Evolutionary conservation across 1,140 invertebrate genomes (phyloP).

Genomic region (Dendroctonus ponderosae): DNA sequence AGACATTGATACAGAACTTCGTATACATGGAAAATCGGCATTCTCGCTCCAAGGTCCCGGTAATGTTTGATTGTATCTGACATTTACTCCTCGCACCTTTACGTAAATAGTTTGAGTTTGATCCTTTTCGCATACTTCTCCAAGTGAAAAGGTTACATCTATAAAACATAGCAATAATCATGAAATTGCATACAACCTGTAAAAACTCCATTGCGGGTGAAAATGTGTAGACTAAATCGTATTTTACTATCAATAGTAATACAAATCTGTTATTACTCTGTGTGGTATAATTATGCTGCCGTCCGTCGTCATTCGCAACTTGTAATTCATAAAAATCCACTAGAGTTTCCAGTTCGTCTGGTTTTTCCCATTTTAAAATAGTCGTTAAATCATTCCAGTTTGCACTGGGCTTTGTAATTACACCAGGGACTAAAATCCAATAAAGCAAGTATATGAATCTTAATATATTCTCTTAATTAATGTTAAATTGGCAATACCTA

Average conservation of each 20-base stretch:
- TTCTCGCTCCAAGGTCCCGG: slow-evolving; percentile 54
- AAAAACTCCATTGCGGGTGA: no score
- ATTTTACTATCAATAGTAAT: no score
- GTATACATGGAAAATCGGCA: slow-evolving; percentile 32
- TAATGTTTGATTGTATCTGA: slow-evolving; percentile 37
- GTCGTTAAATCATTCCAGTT: slow-evolving; percentile 49
- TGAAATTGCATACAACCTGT: background rate
- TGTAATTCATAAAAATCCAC: slow-evolving; percentile 60
- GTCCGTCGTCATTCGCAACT: slow-evolving; percentile 45
- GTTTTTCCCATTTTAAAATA: slow-evolving; percentile 60
- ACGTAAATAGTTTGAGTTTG: slow-evolving; percentile 47
- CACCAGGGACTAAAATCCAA: slow-evolving; percentile 52
- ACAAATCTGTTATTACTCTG: slow-evolving; percentile 41
- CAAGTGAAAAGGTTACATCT: slow-evolving; percentile 39
- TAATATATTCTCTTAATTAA: background rate
- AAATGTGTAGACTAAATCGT: no score
- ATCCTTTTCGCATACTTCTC: slow-evolving; percentile 48
- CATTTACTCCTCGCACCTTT: slow-evolving; percentile 44
- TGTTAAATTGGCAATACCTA: slow-evolving; percentile 48
- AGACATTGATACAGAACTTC: background rate
- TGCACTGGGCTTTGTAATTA: slow-evolving; percentile 50
- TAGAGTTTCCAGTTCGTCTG: slow-evolving; percentile 61
- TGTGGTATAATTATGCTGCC: slow-evolving; percentile 48
- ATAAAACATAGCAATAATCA: slow-evolving; percentile 14
- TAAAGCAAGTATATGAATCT: background rate